Conservation (phyloP, 2,113 vertebrate genomes). For the Leptosomus discolor region DNA sequence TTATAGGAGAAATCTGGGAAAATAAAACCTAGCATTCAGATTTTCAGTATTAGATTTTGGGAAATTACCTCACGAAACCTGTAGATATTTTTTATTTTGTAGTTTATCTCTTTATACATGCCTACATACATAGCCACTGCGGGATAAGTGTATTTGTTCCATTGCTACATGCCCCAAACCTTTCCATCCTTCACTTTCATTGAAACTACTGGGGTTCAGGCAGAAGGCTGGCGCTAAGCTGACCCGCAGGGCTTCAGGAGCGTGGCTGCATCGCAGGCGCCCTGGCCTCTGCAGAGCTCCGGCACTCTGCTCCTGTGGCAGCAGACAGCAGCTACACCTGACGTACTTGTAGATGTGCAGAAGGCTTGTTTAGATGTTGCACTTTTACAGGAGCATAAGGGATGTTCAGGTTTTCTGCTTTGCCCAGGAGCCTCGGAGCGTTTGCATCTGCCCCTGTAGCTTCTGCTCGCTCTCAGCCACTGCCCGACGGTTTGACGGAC, state of each 20-base stretch:
- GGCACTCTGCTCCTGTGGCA: no score
- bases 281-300: not conserved
- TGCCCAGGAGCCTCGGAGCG: not conserved
- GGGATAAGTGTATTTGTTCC: not conserved
- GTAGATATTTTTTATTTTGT: not conserved
- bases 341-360: no score
- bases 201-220: fast-evolving
- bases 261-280: no score
- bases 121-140: fast-evolving
- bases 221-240: not conserved
- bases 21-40: not conserved
- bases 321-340: fast-evolving
- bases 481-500: not conserved
- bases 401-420: not conserved
- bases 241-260: no score
- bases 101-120: not conserved
- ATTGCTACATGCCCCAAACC: not conserved
- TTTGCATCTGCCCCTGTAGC: not conserved
- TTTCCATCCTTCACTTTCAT: not conserved
- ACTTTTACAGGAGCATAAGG: not conserved
- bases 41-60: not conserved
- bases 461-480: not conserved
- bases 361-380: not conserved
- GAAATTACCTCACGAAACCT: not conserved
- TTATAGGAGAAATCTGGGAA: not conserved